Evolutionary conservation across 2,888 invertebrate species (phyloP).

Genomic region (Trilocha varians): DNA sequence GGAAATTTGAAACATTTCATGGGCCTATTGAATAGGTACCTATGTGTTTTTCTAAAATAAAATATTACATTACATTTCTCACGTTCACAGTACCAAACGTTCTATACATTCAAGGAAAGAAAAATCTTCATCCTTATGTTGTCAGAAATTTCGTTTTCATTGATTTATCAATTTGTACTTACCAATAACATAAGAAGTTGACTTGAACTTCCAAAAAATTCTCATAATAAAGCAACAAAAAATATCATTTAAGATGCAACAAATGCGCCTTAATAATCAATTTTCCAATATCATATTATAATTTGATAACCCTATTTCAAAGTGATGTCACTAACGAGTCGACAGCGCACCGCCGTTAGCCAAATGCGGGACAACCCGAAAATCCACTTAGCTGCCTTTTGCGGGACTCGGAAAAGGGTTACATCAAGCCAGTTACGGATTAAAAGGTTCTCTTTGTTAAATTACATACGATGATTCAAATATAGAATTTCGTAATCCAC

Average conservation of each 20-base stretch:
- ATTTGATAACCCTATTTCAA: constrained; percentile 24
- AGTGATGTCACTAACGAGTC: constrained; percentile 44
- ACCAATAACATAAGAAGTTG: too few species aligned
- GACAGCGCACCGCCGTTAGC: constrained; percentile 56
- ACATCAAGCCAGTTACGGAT: constrained; percentile 4
- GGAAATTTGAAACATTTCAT: too few species aligned
- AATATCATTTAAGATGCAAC: background rate
- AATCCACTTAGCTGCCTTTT: constrained; percentile 58
- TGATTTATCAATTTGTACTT: too few species aligned
- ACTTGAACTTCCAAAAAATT: too few species aligned
- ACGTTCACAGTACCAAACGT: too few species aligned
- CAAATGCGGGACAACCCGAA: constrained; percentile 59
- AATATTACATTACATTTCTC: too few species aligned
- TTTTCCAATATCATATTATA: constrained; percentile 1
- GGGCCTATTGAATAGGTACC: too few species aligned
- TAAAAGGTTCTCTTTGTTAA: constrained; percentile 7
- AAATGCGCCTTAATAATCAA: background rate
- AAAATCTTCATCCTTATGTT: too few species aligned
- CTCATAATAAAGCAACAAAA: too few species aligned
- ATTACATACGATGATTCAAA: background rate
- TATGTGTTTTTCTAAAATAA: too few species aligned
- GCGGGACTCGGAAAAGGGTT: constrained; percentile 31
- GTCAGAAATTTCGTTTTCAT: too few species aligned
- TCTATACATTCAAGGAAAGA: too few species aligned
- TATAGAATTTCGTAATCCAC: background rate